Base-by-base conservation (phyloP, 2,797 vertebrate species). In the Tamandua tetradactyla region DNA sequence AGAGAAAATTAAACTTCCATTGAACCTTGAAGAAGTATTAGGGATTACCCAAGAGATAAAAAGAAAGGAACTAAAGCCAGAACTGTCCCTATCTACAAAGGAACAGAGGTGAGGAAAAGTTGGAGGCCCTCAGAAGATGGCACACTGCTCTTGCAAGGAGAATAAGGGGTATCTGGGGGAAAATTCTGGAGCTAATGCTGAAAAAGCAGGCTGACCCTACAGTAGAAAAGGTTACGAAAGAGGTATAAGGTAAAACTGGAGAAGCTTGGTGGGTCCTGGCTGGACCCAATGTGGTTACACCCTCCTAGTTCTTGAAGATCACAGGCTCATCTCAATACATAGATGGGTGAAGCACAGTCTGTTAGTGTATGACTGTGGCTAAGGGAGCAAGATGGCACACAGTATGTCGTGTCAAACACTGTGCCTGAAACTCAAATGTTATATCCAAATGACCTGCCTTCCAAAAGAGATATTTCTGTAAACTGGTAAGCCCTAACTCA, bases 281-380 rank as follows among this genome's bases (percentile, higher is more conserved):
- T 49, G n/a, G 20, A 7, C 20, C 32, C 59, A 4, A 13, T 2
- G 14, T n/a, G 11, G 22, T 78, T 52, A 59, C 0, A 9, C 27
- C 22, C 17, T 18, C 20, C 27, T 62, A 6, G 25, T 83, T 47
- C 25, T 2, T 8, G 11, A 47, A 62, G 59, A 20, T 6, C 22
- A 13, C 5, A 30, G 35, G 42, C 11, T 14, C 2, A 27, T 42
- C 47, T 40, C n/a, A 32, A 2, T 13, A 25, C 23, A 30, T 8
- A 18, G 1, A 1, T 2, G 13, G 20, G 30, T 22, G 15, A 40
- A 9, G 13, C 20, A 1, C 7, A 32, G 42, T 5, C 23, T 7
- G 7, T 49, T 40, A 22, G 23, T 13, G n/a, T n/a, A 15, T 10
- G 13, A 40, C 35, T 25, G 5, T 13, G 11, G 61, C 2, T 3